Percentiles rank a stretch among this genome's conserved stretches.
phyloP scores from a whole-genome alignment of 2,888 invertebrate species.

The Patella depressa region DNA sequence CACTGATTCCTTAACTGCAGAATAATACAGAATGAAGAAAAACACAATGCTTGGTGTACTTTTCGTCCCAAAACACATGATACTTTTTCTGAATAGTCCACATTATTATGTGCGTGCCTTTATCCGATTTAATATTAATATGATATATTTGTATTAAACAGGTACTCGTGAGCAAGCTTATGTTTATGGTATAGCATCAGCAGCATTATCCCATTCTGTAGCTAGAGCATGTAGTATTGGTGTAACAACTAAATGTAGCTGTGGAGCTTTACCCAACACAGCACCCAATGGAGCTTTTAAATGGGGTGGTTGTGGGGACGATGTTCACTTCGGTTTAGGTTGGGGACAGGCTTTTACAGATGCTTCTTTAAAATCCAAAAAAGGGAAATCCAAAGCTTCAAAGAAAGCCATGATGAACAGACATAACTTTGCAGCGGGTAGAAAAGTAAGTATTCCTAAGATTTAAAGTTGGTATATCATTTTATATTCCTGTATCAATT shows the following conservation, averaged over 20 bases:
- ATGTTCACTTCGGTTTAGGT: slow-evolving; percentile 71
- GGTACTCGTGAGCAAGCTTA: slow-evolving; percentile 89
- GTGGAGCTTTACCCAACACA: slow-evolving; percentile 81
- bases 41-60: too few relatives aligned
- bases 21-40: too few relatives aligned
- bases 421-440: slow-evolving; percentile 84
- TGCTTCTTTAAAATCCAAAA: slow-evolving; percentile 48
- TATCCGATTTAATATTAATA: too few relatives aligned
- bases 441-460: slow-evolving; percentile 76
- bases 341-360: slow-evolving; percentile 70
- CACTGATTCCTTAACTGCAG: too few relatives aligned
- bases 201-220: slow-evolving; percentile 82
- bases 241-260: slow-evolving; percentile 82
- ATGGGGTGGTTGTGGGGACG: slow-evolving; percentile 91
- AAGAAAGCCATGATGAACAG: slow-evolving; percentile 80
- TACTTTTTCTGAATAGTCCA: too few relatives aligned
- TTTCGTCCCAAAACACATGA: too few relatives aligned
- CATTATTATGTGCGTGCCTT: too few relatives aligned
- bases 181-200: slow-evolving; percentile 86
- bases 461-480: not conserved
- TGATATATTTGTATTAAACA: slow-evolving; percentile 63
- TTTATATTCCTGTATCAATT: too few relatives aligned
- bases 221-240: slow-evolving; percentile 85
- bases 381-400: slow-evolving; percentile 44
- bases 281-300: slow-evolving; percentile 82